phyloP scores from a whole-genome alignment of 2,113 vertebrate species.

The Megaleporinus macrocephalus region DNA sequence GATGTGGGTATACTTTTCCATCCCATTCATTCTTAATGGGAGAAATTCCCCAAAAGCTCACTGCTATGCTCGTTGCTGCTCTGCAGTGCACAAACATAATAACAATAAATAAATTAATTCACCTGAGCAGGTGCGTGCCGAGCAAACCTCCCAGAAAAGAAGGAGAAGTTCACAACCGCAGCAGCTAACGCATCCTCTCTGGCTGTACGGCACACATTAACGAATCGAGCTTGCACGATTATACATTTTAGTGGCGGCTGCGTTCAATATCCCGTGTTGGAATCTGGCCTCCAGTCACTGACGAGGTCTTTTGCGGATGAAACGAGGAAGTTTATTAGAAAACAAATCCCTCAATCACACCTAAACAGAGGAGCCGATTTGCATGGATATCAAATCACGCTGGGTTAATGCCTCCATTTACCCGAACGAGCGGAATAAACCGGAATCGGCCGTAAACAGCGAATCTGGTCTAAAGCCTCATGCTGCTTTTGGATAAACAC shows the following conservation, averaged over 20 bases:
- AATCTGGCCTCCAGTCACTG: background rate
- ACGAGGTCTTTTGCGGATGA: background rate
- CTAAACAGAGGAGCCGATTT: background rate
- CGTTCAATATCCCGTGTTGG: background rate
- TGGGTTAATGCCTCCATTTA: slow-evolving; percentile 4
- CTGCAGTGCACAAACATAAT: too few species aligned
- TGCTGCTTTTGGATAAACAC: slow-evolving; percentile 8
- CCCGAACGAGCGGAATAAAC: background rate
- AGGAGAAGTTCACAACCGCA: too few species aligned
- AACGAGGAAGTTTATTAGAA: background rate
- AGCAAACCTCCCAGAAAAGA: too few species aligned
- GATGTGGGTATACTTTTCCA: too few species aligned
- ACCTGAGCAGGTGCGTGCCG: too few species aligned
- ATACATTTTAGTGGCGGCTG: background rate
- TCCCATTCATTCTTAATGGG: too few species aligned
- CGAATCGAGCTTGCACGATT: background rate
- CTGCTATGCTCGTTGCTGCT: too few species aligned
- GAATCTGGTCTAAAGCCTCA: background rate
- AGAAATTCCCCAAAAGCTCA: too few species aligned
- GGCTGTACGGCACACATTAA: too few species aligned
- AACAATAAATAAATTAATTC: too few species aligned
- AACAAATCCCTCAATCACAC: background rate
- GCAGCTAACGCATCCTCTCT: too few species aligned
- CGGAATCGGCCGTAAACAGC: background rate
- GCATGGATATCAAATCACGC: slow-evolving; percentile 13